Evolutionary conservation across 2,888 invertebrate species (phyloP), one percentile per base, ranked within the genome.

Genomic region (Drosophila tanythrix): DNA sequence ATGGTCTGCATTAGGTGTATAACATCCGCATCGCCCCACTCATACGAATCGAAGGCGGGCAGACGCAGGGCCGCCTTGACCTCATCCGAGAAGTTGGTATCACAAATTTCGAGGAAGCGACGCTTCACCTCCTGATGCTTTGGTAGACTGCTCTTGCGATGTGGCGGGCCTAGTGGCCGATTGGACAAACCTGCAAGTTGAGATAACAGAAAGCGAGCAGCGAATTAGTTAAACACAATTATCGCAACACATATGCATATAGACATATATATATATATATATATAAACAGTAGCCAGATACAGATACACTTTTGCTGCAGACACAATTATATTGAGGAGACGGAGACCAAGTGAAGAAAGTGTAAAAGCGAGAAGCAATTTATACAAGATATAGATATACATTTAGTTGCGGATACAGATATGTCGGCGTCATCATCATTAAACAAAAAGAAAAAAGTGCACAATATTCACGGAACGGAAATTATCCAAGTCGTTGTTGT

Each of bases 11-110:
- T 94, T 83, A 97, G 94, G 74, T 96, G 94, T 56, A 97, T 94
- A 75, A 97, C 95, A 92, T 97, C 97, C 79, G 96, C 96, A 92
- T 97, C 97, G 83, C 96, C 95, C 96, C 96, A 97, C 87, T 96
- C 96, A 93, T 96, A 95, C 71, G 96, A 96, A 93, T 97, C 97
- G 93, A 97, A 97, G 40, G 96, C 92, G 63, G 93, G 93, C 81
- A 93, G 76, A 66, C 93, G 93, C 6, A 93, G 73, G 35, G 93
- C 93, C 65, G 93, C 91, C 83, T 92, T 93, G 48, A 93, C 93
- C 82, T 93, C 93, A 79, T 93, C 93, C 79, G 93, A 93, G 76
- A 93, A 91, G 77, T 91, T 93, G 74, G 89, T 92, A 92, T 93
- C 92, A 93, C 93, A 93, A 83, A 93, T 93, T 91, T 93, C 92